Evolutionary conservation across 1,140 invertebrate species (phyloP), one percentile per base, ranked within the genome.

Genomic region (Ceratina australensis): DNA sequence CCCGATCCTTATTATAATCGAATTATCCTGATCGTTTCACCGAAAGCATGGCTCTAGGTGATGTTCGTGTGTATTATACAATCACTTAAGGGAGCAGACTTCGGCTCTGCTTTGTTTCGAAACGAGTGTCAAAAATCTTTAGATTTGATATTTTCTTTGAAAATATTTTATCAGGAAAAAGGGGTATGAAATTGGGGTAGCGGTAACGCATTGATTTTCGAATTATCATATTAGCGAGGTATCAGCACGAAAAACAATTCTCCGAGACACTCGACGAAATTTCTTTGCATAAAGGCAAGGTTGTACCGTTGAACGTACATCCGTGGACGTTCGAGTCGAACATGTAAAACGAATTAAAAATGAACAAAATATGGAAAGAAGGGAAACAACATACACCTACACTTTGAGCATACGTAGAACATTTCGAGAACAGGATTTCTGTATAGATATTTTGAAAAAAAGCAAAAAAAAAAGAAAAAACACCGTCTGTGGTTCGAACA

Each of bases 401-500:
- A 42, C 15, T 0, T 10, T 16, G 16, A 0, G 28, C 12, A 42
- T 22, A 56, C 20, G 28, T 28, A 63, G 56, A 20, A 69, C 16
- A 65, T 65, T 75, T 66, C 49, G 71, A 52, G 33, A 42, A 54
- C 1, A 22, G 59, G 50, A 50, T 4, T 20, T 60, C 42, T 75
- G 47, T 75, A 20, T 56, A 54, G 50, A 24, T 59, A 59, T 71
- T n/a, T 71, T 47, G 24, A 42, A 13, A 28, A 18, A 33, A 57
- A 56, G 1, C 52, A 57, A 12, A 18, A 22, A 10, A n/a, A 26
- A 22, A n/a, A 28, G 18, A 50, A 5, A 22, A 54, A 71, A 61
- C 74, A 71, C 66, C 57, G 64, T 75, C 73, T 75, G 73, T 75
- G 54, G 54, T 57, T 60, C 42, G 33, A 50, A 50, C 24, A 47